A percentile compares a stretch with the other conserved stretches of the same genome.
Evolutionary conservation across 2,888 invertebrate genomes (phyloP).

Genomic region (Horisme vitalbata): DNA sequence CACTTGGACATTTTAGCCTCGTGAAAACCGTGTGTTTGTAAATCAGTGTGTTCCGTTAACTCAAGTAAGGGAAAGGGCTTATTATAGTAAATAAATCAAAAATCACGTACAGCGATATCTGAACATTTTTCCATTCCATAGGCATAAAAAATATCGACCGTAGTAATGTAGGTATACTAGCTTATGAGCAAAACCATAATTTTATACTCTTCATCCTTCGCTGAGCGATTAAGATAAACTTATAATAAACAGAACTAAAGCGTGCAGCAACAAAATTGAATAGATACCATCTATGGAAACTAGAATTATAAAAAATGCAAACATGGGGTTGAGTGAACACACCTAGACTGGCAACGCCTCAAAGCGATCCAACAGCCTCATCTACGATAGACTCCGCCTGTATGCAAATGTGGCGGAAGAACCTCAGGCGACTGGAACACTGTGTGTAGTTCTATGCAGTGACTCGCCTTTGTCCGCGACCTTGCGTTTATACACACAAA

Average conservation of each 20-base stretch:
- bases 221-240: too few relatives aligned
- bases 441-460: constrained; percentile 24
- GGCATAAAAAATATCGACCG: too few relatives aligned
- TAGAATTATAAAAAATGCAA: constrained; percentile 18
- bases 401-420: constrained; percentile 72
- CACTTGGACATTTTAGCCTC: too few relatives aligned
- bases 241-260: not conserved
- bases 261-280: constrained; percentile 1
- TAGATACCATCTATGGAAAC: constrained; percentile 13
- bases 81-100: too few relatives aligned
- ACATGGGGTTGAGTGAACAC: constrained; percentile 14
- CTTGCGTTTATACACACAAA: not conserved
- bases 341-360: constrained; percentile 50
- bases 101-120: too few relatives aligned
- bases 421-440: constrained; percentile 48
- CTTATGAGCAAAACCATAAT: too few relatives aligned
- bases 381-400: constrained; percentile 69
- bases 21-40: too few relatives aligned
- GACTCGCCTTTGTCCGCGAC: constrained; percentile 28
- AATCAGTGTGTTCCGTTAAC: too few relatives aligned
- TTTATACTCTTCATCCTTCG: too few relatives aligned
- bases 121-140: too few relatives aligned
- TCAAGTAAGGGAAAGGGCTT: too few relatives aligned
- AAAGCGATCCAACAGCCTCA: constrained; percentile 58
- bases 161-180: too few relatives aligned